A percentile compares a stretch with the other conserved stretches of the same genome.
Conservation (phyloP, 2,113 vertebrate genomes). For the Pseudopipra pipra region DNA sequence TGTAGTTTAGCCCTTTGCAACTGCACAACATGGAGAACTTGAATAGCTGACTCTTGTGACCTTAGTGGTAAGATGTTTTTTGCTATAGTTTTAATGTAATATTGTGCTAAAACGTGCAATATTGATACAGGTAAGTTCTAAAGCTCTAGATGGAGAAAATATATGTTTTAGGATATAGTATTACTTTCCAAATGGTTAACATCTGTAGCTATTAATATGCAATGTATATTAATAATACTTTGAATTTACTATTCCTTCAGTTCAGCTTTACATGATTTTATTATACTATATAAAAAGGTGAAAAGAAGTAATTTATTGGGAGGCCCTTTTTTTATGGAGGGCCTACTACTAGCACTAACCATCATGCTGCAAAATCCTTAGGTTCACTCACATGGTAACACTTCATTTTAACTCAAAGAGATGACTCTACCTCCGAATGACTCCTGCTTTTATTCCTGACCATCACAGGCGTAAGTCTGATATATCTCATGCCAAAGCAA, state of each 20-base stretch:
- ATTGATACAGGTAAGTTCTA: background rate
- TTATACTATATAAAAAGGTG: background rate
- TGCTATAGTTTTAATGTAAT: background rate
- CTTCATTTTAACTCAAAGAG: background rate
- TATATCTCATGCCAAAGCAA: background rate
- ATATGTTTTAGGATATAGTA: background rate
- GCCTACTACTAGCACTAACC: background rate
- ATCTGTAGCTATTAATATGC: background rate
- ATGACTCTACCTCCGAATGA: background rate
- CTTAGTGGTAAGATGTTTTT: background rate
- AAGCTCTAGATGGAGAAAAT: background rate
- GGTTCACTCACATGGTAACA: background rate
- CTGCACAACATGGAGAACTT: background rate
- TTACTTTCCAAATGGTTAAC: background rate
- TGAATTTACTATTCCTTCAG: background rate
- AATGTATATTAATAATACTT: background rate
- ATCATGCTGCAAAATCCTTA: background rate
- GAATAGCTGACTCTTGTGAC: background rate
- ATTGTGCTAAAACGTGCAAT: background rate
- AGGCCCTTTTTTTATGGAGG: background rate
- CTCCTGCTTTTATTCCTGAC: background rate
- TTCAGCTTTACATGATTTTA: background rate
- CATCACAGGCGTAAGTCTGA: background rate
- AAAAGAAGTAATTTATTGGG: background rate
- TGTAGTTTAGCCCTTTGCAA: slow-evolving; percentile 16